These are phyloP conservation scores for Danio rerio DNA, from an alignment of 2,113 vertebrate species.

Conservation along the genomic window GRCz12tu NC_133180.1:35708501-35709000, in stretches of 20 bases:
- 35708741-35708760: conserved; percentile 73
- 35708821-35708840: conserved; percentile 48
- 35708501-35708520: conserved; percentile 44
- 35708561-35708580: conserved; percentile 80
- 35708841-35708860: conserved; percentile 39
- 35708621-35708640: conserved; percentile 71
- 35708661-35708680: conserved; percentile 48
- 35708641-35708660: conserved; percentile 53
- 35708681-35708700: conserved; percentile 1
- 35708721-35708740: conserved; percentile 71
- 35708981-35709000: conserved; percentile 31
- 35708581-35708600: conserved; percentile 81
- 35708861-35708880: conserved; percentile 8
- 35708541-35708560: conserved; percentile 73
- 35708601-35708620: conserved; percentile 80
- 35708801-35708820: conserved; percentile 63
- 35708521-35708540: conserved; percentile 76
- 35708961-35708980: neutral
- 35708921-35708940: conserved; percentile 9
- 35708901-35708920: conserved; percentile 11
- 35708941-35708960: neutral
- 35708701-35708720: conserved; percentile 80
- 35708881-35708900: conserved; percentile 16
- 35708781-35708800: conserved; percentile 55
- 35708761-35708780: conserved; percentile 78